phyloP scores from a whole-genome alignment of 2,113 vertebrate genomes.

The Carollia perspicillata region DNA sequence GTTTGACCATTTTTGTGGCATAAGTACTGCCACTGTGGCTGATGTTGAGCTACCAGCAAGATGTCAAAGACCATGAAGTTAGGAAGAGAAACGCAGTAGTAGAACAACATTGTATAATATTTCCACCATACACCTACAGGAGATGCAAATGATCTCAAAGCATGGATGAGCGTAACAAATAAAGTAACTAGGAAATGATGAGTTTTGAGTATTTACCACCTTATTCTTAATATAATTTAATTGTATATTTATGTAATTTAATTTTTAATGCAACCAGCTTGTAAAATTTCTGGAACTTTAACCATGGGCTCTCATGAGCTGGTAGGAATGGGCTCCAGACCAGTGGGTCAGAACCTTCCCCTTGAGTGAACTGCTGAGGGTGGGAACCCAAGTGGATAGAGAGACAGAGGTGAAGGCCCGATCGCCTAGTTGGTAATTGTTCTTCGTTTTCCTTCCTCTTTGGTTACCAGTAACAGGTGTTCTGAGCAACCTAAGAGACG shows the following conservation, averaged over 20 bases:
- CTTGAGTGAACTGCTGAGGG: background rate
- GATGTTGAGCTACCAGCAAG: background rate
- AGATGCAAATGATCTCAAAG: background rate
- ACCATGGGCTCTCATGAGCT: background rate
- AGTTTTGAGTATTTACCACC: background rate
- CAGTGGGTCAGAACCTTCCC: background rate
- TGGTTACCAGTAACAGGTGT: background rate
- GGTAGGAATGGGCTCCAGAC: background rate
- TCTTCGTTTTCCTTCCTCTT: conserved; percentile 1
- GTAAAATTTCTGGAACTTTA: background rate
- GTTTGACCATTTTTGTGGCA: background rate
- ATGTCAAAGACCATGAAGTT: background rate
- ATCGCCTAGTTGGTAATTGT: accelerated
- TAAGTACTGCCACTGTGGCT: background rate
- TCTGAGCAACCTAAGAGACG: background rate
- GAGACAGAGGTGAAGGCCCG: background rate
- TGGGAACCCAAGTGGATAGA: background rate
- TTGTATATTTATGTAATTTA: background rate
- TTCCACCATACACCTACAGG: accelerated
- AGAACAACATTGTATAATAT: no score
- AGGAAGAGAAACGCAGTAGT: background rate
- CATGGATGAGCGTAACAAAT: background rate
- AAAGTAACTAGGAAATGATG: background rate
- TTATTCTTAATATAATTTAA: background rate
- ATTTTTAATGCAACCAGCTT: background rate